Percentiles rank a stretch among this genome's conserved stretches.
Conservation (phyloP, 2,113 vertebrate species). For the Aplodontia rufa region DNA sequence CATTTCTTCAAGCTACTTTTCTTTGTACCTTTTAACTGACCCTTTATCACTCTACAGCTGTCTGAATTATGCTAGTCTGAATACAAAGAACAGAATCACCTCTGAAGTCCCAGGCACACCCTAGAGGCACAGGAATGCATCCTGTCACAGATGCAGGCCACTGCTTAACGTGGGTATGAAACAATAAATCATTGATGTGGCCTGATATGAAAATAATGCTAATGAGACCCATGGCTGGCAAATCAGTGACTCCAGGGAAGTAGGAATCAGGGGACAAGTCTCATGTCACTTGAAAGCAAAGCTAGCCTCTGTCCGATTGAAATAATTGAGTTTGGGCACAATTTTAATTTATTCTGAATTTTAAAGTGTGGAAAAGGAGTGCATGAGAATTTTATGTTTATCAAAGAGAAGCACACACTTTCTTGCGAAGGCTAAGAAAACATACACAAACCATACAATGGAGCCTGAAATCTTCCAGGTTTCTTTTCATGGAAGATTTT, state of each 20-base stretch:
- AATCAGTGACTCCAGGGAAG: neutral
- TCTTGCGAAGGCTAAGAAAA: neutral
- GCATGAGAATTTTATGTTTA: neutral
- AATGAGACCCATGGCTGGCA: neutral
- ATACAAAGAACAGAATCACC: neutral
- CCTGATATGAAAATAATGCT: constrained; percentile 33
- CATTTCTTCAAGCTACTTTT: neutral
- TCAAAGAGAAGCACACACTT: neutral
- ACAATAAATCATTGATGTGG: neutral
- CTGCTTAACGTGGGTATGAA: neutral
- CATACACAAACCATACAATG: neutral
- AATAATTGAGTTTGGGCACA: neutral
- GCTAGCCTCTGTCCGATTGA: neutral
- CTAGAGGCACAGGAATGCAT: neutral
- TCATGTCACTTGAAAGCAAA: neutral
- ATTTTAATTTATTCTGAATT: constrained; percentile 34
- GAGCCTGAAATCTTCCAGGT: neutral
- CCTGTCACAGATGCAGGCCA: neutral
- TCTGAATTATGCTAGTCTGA: neutral
- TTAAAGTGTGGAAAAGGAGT: constrained; percentile 3
- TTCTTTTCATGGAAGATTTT: neutral
- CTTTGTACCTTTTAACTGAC: neutral
- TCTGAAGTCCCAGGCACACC: neutral
- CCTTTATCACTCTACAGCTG: neutral
- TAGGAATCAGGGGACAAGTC: neutral